Percentiles rank a stretch among this genome's conserved stretches.
These are phyloP conservation scores for Symphodus melops DNA, from an alignment of 2,113 vertebrate genomes.

Conservation along the genomic window DNA sequence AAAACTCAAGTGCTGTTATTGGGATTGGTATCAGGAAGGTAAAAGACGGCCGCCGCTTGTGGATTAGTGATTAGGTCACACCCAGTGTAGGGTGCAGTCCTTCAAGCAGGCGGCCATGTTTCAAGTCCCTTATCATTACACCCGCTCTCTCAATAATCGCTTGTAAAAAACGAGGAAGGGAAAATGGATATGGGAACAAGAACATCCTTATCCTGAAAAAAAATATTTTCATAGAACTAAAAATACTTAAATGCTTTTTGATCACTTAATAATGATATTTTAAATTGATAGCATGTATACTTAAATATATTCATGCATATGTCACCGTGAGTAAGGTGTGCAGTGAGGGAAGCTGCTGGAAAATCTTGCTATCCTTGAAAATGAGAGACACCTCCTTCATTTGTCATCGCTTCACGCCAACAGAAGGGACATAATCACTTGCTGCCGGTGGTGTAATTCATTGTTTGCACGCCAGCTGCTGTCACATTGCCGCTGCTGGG, in stretches of 20 bases:
- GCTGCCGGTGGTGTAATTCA: slow-evolving; percentile 69
- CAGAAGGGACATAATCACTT: slow-evolving; percentile 71
- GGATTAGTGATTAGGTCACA: too few species aligned
- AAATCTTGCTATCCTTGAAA: slow-evolving; percentile 44
- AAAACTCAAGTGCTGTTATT: too few species aligned
- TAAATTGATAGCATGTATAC: background rate
- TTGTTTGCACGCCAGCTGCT: slow-evolving; percentile 66
- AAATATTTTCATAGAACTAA: too few species aligned
- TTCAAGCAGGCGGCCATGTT: too few species aligned
- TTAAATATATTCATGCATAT: background rate
- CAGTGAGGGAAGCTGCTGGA: slow-evolving; percentile 53
- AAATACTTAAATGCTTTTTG: background rate
- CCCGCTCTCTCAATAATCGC: too few species aligned
- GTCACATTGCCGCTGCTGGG: slow-evolving; percentile 34
- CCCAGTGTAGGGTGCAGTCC: too few species aligned
- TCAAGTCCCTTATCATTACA: too few species aligned
- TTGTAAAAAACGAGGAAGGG: too few species aligned
- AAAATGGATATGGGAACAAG: too few species aligned
- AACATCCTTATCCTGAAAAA: too few species aligned
- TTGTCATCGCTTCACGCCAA: slow-evolving; percentile 65
- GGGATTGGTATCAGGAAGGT: too few species aligned
- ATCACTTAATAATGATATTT: background rate
- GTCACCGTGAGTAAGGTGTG: slow-evolving; percentile 32
- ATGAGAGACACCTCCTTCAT: slow-evolving; percentile 60
- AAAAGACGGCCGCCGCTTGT: too few species aligned